Evolutionary conservation across 1,140 invertebrate genomes (phyloP), one percentile per base, ranked within the genome.

Genomic region (Laodelphax striatellus): DNA sequence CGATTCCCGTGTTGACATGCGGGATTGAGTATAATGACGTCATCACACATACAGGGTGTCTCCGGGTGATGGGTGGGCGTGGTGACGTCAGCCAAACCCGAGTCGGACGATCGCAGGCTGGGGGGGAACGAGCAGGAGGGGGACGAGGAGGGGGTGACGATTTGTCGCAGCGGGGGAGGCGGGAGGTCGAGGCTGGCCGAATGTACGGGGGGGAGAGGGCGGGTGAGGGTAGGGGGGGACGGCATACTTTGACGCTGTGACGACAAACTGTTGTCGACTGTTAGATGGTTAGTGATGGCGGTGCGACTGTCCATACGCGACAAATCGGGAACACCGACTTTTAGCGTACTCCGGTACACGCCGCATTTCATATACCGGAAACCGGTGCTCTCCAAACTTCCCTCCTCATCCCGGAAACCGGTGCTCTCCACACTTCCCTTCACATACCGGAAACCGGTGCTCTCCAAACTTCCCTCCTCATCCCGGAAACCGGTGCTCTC

Each of bases 1-100:
- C n/a, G n/a, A n/a, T n/a, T n/a, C n/a, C n/a, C n/a, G n/a, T n/a
- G n/a, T n/a, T n/a, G n/a, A n/a, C n/a, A n/a, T n/a, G n/a, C n/a
- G n/a, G n/a, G n/a, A n/a, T n/a, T n/a, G 2, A 28, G 2, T 28
- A 38, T 38, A 11, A 38, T 38, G 4, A 38, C 34, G 34, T 24
- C 16, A 38, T 9, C 82, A 70, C 83, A 86, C 57, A 82, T 77
- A 70, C 84, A 87, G 63, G 86, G 82, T 55, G 80, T 76, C 70
- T 85, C 84, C 65, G 65, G 62, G 66, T 73, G 21, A 38, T 13
- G 5, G 34, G 31, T 17, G 53, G 53, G 46, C n/a, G 52, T 75
- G 53, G 61, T 73, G 54, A 87, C 88, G 22, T 88, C 88, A 3
- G 87, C 88, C 73, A 92, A 85, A 19, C 89, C 89, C 0, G 85